Evolutionary conservation across 35 echinoderm and acorn worm genomes (phyloP).

Genomic region (Stichopus chloronotus): DNA sequence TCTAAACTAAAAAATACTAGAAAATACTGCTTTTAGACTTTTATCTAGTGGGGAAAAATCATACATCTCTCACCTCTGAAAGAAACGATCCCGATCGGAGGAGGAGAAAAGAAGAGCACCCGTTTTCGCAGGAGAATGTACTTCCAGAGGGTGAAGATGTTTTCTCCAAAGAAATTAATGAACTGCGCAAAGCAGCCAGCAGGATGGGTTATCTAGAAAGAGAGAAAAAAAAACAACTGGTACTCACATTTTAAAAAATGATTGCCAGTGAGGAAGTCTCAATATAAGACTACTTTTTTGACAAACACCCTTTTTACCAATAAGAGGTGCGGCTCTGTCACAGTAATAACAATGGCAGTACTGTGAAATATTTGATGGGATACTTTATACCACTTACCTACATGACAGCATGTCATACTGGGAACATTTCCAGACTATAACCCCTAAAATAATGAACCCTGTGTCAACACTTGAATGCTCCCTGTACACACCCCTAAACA

Average conservation of each 20-base stretch:
- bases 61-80: constrained; percentile 78
- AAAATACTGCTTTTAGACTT: too few species aligned
- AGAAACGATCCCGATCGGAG: constrained; percentile 94
- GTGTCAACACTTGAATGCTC: too few species aligned
- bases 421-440: too few species aligned
- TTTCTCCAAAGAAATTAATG: constrained; percentile 96
- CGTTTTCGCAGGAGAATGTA: constrained; percentile 82
- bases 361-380: too few species aligned
- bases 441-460: too few species aligned
- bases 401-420: too few species aligned
- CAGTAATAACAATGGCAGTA: not conserved
- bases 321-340: not conserved
- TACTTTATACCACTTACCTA: too few species aligned
- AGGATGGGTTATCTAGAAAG: constrained; percentile 91
- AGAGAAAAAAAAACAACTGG: constrained; percentile 10
- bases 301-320: not conserved
- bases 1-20: too few species aligned
- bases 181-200: constrained; percentile 97
- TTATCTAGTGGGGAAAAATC: too few species aligned
- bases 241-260: not conserved
- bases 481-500: too few species aligned
- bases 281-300: not conserved
- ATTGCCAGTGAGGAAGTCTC: not conserved
- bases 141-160: constrained; percentile 95
- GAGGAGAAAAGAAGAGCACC: constrained; percentile 95